Conservation (phyloP, 1,140 invertebrate genomes). For the Drosophila mauritiana region DNA sequence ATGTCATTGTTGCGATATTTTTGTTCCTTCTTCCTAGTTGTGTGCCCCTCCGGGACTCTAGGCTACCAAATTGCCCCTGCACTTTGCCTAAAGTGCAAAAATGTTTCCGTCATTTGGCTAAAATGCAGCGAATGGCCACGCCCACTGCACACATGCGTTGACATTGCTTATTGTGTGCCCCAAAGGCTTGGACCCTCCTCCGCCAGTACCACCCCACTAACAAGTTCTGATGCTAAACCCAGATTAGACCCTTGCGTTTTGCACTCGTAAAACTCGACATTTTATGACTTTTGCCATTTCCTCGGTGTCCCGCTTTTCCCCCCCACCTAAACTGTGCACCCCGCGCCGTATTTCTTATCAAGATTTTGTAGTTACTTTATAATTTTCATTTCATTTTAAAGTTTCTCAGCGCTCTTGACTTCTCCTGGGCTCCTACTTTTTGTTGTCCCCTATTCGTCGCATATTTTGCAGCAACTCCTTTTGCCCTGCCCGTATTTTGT, state of each 20-base stretch:
- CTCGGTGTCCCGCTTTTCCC: slow-evolving; percentile 35
- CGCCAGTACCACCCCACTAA: slow-evolving; percentile 41
- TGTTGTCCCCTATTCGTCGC: slow-evolving; percentile 59
- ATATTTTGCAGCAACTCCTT: slow-evolving; percentile 54
- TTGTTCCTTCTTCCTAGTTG: slow-evolving; percentile 41
- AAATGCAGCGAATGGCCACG: slow-evolving; percentile 47
- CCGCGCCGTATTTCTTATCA: slow-evolving; percentile 64
- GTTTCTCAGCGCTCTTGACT: slow-evolving; percentile 46
- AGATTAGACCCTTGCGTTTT: slow-evolving; percentile 83
- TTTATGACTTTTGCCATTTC: slow-evolving; percentile 83
- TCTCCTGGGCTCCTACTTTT: slow-evolving; percentile 1
- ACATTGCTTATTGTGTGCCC: slow-evolving; percentile 75
- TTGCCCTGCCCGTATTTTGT: slow-evolving; percentile 14
- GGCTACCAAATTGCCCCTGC: slow-evolving; percentile 51
- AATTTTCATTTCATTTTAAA: slow-evolving; percentile 79
- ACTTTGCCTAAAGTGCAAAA: slow-evolving; percentile 81
- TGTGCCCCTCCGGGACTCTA: slow-evolving; percentile 5
- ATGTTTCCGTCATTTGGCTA: slow-evolving; percentile 72
- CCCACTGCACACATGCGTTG: slow-evolving; percentile 66
- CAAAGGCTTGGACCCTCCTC: slow-evolving; percentile 16
- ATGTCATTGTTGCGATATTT: slow-evolving; percentile 82
- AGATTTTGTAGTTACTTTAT: slow-evolving; percentile 83
- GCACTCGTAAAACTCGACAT: slow-evolving; percentile 82
- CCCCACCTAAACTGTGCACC: slow-evolving; percentile 12
- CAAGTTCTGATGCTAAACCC: slow-evolving; percentile 81